These are phyloP conservation scores for Ispidina picta DNA, from an alignment of 2,797 vertebrate genomes.

Conservation along the genomic window DNA sequence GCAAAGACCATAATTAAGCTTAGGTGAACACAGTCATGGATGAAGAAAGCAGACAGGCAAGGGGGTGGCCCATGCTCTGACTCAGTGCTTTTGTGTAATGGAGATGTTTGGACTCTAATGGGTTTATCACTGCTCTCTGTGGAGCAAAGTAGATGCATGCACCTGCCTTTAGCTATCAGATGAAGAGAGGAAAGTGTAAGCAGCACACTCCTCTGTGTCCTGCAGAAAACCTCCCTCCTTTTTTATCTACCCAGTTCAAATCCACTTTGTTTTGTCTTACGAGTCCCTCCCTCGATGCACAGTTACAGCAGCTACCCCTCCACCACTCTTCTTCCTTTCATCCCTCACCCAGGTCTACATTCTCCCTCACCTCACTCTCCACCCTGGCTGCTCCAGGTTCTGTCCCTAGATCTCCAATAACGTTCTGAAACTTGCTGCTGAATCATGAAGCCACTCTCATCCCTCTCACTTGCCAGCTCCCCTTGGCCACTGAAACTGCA, in stretches of 20 bases:
- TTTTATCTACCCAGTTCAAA: neutral
- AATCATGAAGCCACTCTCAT: neutral
- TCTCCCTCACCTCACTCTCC: neutral
- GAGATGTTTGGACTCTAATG: neutral
- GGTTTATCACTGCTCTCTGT: neutral
- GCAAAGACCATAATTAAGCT: neutral
- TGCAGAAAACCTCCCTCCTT: neutral
- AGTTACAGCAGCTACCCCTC: neutral
- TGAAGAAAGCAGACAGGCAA: neutral
- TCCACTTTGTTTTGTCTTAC: neutral
- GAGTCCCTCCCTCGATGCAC: neutral
- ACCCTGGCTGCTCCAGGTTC: neutral
- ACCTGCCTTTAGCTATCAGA: neutral
- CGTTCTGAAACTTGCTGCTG: neutral
- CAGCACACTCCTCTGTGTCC: neutral
- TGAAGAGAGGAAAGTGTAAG: neutral
- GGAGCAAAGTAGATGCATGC: neutral
- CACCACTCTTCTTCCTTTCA: neutral
- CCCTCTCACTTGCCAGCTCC: neutral
- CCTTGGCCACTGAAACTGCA: neutral
- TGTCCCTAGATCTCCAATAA: neutral
- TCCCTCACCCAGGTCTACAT: neutral
- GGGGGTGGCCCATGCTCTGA: neutral
- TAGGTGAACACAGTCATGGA: neutral
- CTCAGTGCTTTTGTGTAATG: neutral